These are phyloP conservation scores for Acinonyx jubatus DNA, from an alignment of 2,113 vertebrate species.

Conservation along the genomic window DNA sequence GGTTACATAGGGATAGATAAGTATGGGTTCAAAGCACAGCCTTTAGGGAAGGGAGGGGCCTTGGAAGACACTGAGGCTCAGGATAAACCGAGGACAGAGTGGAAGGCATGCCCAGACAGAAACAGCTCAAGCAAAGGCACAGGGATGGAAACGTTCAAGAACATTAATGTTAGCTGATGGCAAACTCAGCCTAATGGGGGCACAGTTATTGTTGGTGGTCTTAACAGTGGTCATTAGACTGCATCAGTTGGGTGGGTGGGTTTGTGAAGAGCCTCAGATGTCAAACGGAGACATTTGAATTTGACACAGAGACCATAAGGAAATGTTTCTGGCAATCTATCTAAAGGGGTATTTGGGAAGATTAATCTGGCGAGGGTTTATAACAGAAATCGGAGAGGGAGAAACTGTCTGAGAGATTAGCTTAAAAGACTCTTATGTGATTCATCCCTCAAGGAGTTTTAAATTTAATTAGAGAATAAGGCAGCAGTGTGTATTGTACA, in stretches of 20 bases:
- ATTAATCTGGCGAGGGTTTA: background rate
- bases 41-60: background rate
- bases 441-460: conserved; percentile 42
- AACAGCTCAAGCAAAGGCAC: background rate
- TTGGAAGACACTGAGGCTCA: background rate
- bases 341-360: background rate
- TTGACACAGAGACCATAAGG: background rate
- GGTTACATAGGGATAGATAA: background rate
- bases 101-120: background rate
- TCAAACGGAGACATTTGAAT: background rate
- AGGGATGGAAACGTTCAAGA: background rate
- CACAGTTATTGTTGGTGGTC: background rate
- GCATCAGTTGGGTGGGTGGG: background rate
- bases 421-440: background rate
- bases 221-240: background rate
- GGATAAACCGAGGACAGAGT: background rate
- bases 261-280: background rate
- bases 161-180: background rate
- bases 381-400: conserved; percentile 25
- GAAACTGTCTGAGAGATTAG: background rate
- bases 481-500: background rate
- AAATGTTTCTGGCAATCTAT: conserved; percentile 36
- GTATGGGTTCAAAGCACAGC: background rate
- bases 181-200: background rate
- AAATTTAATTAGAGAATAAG: conserved; percentile 54